A percentile compares a stretch with the other conserved stretches of the same genome.
These are phyloP conservation scores for Tiliqua scincoides DNA, from an alignment of 2,113 vertebrate species.

Conservation along the genomic window DNA sequence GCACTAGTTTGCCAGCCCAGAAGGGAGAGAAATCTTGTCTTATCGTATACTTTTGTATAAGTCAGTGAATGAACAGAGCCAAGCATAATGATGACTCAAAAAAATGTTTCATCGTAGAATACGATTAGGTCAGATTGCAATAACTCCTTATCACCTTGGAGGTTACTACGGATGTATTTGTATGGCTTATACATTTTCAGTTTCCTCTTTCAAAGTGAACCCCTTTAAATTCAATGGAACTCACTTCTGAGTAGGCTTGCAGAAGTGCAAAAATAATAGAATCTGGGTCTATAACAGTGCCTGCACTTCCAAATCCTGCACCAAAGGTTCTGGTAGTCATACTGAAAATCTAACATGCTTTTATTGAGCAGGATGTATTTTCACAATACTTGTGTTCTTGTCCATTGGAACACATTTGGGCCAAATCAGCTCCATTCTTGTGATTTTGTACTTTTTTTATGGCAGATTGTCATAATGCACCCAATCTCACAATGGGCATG, in stretches of 20 bases:
- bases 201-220: background rate
- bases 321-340: background rate
- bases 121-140: background rate
- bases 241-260: too few species aligned
- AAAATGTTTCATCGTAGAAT: background rate
- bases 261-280: background rate
- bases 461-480: too few species aligned
- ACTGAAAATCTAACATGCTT: background rate
- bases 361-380: too few species aligned
- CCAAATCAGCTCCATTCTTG: background rate
- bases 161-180: background rate
- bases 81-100: background rate
- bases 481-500: too few species aligned
- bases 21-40: conserved; percentile 18
- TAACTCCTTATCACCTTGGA: background rate
- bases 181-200: background rate
- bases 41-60: conserved; percentile 26
- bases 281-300: background rate
- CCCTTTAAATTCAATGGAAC: too few species aligned
- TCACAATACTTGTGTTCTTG: background rate
- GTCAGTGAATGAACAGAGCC: conserved; percentile 38
- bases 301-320: background rate
- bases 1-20: conserved; percentile 22
- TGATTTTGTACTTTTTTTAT: background rate
- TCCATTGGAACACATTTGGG: background rate